phyloP scores from a whole-genome alignment of 2,113 vertebrate genomes.

The Ranitomeya imitator region DNA sequence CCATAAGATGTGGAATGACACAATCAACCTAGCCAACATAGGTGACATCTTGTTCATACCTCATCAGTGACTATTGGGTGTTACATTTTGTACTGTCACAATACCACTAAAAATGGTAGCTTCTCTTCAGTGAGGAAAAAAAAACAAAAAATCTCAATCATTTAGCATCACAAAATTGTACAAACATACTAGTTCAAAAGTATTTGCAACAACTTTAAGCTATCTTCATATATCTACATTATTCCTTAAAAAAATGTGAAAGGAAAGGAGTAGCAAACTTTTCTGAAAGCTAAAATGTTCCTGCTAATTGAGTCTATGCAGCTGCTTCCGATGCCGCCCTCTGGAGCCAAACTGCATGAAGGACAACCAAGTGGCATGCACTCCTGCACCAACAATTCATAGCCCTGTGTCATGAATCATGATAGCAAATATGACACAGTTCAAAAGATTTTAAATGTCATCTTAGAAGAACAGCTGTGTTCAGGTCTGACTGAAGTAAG shows the following conservation, averaged over 20 bases:
- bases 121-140: too few relatives aligned
- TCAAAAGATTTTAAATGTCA: constrained; percentile 52
- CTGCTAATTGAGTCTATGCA: not conserved
- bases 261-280: not conserved
- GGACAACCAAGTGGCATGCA: not conserved
- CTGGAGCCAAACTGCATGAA: not conserved
- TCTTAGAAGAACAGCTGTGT: constrained; percentile 35
- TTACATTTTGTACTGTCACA: too few relatives aligned
- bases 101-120: too few relatives aligned
- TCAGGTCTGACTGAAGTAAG: constrained; percentile 41
- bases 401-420: constrained; percentile 15
- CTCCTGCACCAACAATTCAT: constrained; percentile 6
- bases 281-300: not conserved
- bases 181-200: too few relatives aligned
- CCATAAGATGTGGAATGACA: too few relatives aligned
- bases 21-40: too few relatives aligned
- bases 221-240: not conserved
- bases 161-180: too few relatives aligned
- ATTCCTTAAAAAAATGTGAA: not conserved
- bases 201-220: not conserved
- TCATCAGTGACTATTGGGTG: too few relatives aligned
- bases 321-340: not conserved
- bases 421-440: constrained; percentile 46
- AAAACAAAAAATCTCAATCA: too few relatives aligned
- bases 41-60: too few relatives aligned